phyloP scores from a whole-genome alignment of 2,797 vertebrate genomes.

The Prunella strophiata region DNA sequence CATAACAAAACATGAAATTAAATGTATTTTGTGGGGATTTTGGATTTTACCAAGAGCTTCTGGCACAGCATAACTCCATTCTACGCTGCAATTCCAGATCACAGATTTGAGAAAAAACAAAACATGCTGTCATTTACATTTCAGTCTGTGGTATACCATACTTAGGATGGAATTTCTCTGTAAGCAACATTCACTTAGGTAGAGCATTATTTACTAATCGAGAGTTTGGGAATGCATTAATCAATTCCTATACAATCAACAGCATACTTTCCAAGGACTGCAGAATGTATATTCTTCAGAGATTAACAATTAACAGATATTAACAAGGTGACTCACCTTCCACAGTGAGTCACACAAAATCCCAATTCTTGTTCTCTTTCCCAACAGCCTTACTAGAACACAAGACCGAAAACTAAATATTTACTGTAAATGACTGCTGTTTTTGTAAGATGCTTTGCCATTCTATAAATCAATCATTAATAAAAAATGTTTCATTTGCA shows the following conservation, averaged over 20 bases:
- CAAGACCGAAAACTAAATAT: background rate
- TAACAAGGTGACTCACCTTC: background rate
- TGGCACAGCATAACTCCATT: background rate
- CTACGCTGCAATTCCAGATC: background rate
- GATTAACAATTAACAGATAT: background rate
- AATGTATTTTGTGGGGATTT: background rate
- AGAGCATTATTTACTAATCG: slow-evolving; percentile 1
- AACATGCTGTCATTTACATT: background rate
- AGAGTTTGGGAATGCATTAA: slow-evolving; percentile 9
- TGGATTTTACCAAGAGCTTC: background rate
- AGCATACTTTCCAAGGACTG: slow-evolving; percentile 6
- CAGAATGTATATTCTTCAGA: background rate
- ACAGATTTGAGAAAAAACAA: slow-evolving; percentile 15
- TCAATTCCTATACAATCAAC: background rate
- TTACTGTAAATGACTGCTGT: background rate
- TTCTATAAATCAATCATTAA: background rate
- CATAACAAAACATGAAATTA: background rate
- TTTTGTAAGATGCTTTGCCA: background rate
- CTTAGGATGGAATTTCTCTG: background rate
- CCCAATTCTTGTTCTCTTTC: slow-evolving; percentile 55
- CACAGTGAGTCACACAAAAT: slow-evolving; percentile 50
- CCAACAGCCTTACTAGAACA: slow-evolving; percentile 25
- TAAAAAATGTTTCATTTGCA: background rate
- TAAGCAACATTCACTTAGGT: background rate
- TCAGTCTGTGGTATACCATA: background rate